These are phyloP conservation scores for Cettia cetti DNA, from an alignment of 2,113 vertebrate species.

Conservation along the genomic window DNA sequence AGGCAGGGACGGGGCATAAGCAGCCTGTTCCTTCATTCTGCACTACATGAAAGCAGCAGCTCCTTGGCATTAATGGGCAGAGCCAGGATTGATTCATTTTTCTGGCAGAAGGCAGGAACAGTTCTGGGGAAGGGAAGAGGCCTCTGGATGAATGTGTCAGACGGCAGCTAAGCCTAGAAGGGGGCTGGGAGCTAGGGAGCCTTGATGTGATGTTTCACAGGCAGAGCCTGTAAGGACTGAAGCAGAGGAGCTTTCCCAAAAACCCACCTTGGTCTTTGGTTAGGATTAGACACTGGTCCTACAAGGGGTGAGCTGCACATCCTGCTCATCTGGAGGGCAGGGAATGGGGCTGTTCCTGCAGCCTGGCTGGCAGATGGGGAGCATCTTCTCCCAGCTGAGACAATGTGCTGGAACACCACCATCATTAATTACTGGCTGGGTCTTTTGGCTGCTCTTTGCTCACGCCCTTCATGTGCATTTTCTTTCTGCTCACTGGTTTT, in stretches of 20 bases:
- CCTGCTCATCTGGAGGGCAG: not conserved
- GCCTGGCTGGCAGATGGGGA: not conserved
- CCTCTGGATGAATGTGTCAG: not conserved
- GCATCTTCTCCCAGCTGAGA: not conserved
- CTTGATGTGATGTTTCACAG: not conserved
- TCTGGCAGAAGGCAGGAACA: constrained; percentile 12
- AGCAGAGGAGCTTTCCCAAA: not conserved
- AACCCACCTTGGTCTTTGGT: not conserved
- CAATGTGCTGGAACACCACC: not conserved
- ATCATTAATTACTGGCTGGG: not conserved
- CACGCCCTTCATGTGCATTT: not conserved
- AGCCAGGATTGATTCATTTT: not conserved
- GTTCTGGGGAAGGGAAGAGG: not conserved
- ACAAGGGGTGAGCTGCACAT: not conserved
- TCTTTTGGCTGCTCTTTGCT: not conserved
- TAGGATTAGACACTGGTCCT: not conserved
- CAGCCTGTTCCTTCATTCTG: not conserved
- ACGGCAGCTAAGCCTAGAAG: not conserved
- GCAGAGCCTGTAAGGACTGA: not conserved
- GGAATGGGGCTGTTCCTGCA: not conserved
- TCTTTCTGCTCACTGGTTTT: not conserved
- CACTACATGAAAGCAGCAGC: not conserved
- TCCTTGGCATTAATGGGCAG: not conserved
- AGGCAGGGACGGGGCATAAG: not conserved
- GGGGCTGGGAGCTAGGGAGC: not conserved